These are phyloP conservation scores for Lethenteron reissneri DNA, from an alignment of 2,113 vertebrate species.

Conservation along the genomic window DNA sequence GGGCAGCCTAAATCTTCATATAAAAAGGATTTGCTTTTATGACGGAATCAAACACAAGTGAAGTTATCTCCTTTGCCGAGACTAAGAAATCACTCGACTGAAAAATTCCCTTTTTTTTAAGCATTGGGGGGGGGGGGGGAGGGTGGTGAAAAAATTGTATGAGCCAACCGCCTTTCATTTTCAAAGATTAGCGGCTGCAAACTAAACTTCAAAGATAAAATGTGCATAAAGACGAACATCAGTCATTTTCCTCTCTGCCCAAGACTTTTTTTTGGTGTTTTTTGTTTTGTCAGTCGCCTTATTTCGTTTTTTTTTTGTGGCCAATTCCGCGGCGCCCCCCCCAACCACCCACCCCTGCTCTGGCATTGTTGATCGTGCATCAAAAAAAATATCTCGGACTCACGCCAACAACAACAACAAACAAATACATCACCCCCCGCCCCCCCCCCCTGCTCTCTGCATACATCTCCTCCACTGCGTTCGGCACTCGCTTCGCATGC, in stretches of 20 bases:
- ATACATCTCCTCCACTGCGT: too few species aligned
- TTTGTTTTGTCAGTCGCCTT: not conserved
- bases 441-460: too few species aligned
- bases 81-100: conserved; percentile 3
- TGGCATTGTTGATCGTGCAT: too few species aligned
- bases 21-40: conserved; percentile 1
- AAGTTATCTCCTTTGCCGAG: conserved; percentile 3
- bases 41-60: conserved; percentile 2
- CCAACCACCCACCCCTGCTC: too few species aligned
- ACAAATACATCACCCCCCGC: too few species aligned
- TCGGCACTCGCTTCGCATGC: too few species aligned
- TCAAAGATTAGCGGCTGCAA: not conserved
- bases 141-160: not conserved
- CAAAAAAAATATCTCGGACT: too few species aligned
- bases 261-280: not conserved
- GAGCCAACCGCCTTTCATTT: conserved; percentile 2
- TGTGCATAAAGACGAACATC: not conserved
- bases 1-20: not conserved
- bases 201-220: not conserved
- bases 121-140: not conserved
- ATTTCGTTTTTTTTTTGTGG: not conserved
- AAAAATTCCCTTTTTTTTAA: not conserved
- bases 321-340: too few species aligned
- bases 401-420: too few species aligned
- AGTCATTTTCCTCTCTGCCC: not conserved